A percentile compares a stretch with the other conserved stretches of the same genome.
Evolutionary conservation across 2,888 invertebrate species (phyloP).

Genomic region (Cheilosia vulpina): DNA sequence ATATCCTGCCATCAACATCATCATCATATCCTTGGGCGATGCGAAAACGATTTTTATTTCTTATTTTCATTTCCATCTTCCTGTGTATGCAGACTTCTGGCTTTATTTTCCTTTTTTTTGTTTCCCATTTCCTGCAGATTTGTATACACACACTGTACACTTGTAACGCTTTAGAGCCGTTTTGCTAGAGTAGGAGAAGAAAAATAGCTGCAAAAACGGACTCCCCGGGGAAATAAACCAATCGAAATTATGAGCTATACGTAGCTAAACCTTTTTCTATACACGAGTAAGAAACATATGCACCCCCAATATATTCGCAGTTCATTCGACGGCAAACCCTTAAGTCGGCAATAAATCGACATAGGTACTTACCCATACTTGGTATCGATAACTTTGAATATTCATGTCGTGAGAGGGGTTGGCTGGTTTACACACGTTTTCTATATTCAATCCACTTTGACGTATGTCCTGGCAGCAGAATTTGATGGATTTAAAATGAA

Average conservation of each 20-base stretch:
- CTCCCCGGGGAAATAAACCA: conserved; percentile 74
- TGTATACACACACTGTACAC: conserved; percentile 49
- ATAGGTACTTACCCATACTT: conserved; percentile 49
- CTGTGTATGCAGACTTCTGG: conserved; percentile 31
- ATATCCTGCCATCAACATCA: conserved; percentile 74
- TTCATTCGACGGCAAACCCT: conserved; percentile 42
- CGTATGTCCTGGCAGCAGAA: conserved; percentile 47
- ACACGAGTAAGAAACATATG: conserved; percentile 15
- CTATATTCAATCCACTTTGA: conserved; percentile 45
- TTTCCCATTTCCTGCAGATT: conserved; percentile 61
- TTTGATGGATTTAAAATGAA: conserved; percentile 67
- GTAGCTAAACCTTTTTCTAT: conserved; percentile 38
- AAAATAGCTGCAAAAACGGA: conserved; percentile 56
- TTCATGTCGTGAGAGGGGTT: conserved; percentile 45
- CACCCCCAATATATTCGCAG: conserved; percentile 17
- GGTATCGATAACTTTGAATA: conserved; percentile 72
- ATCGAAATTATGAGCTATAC: conserved; percentile 73
- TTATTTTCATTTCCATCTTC: conserved; percentile 48
- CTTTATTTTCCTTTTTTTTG: conserved; percentile 44
- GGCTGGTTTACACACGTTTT: conserved; percentile 26
- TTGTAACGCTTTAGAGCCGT: conserved; percentile 34
- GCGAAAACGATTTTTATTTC: conserved; percentile 72
- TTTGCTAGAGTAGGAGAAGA: conserved; percentile 10
- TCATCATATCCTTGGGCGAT: conserved; percentile 73
- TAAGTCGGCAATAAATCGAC: conserved; percentile 63